phyloP scores from a whole-genome alignment of 1,140 invertebrate species.

The Procambarus virginalis region DNA sequence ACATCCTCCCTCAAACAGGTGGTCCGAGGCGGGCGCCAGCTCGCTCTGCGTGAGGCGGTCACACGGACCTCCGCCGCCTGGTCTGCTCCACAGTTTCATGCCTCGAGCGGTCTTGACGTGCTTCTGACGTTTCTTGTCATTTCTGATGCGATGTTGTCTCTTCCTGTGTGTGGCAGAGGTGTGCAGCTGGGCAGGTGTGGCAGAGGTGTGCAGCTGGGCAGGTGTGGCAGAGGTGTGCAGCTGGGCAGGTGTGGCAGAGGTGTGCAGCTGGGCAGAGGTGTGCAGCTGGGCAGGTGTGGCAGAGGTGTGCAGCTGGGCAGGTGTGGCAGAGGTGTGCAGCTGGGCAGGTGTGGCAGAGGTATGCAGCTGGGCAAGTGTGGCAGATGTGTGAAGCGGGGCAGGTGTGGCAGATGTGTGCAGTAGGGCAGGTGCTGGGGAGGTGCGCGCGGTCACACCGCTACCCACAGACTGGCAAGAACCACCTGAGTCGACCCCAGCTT shows the following conservation, averaged over 20 bases:
- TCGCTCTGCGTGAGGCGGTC: not conserved
- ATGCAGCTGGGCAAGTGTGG: not conserved
- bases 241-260: too few relatives aligned
- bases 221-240: too few relatives aligned
- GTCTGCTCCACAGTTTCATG: slow-evolving; percentile 22
- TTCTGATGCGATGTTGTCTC: not conserved
- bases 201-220: too few relatives aligned
- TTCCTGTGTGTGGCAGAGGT: not conserved
- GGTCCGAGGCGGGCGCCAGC: slow-evolving; percentile 5
- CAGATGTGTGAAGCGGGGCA: too few relatives aligned
- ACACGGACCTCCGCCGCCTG: not conserved
- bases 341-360: not conserved
- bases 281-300: not conserved
- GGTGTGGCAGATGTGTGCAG: not conserved
- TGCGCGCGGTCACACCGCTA: slow-evolving; percentile 43
- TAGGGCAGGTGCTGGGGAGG: not conserved
- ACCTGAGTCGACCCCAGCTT: slow-evolving; percentile 14
- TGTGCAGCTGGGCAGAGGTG: not conserved
- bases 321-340: too few relatives aligned
- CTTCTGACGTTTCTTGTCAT: not conserved
- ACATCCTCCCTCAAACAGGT: slow-evolving; percentile 8
- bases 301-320: too few relatives aligned
- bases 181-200: not conserved
- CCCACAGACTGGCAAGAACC: slow-evolving; percentile 39
- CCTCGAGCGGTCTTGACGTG: not conserved